Evolutionary conservation across 1,140 invertebrate species (phyloP).

Genomic region (Diachasma alloeum): DNA sequence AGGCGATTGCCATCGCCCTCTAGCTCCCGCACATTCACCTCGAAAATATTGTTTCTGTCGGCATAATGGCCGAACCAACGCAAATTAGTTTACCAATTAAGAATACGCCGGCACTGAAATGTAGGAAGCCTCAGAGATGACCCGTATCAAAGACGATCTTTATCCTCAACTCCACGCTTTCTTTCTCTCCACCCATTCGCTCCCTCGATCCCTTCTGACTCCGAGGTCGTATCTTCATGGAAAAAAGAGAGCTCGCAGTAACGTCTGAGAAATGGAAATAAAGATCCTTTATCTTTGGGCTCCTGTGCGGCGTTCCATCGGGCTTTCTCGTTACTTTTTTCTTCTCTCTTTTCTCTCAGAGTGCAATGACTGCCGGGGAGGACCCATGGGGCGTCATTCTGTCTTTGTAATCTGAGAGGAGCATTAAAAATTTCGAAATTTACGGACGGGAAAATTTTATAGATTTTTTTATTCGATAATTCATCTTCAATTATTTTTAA

Average conservation of each 20-base stretch:
- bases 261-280: conserved; percentile 38
- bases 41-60: conserved; percentile 22
- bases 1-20: background rate
- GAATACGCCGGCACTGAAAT: conserved; percentile 7
- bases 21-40: background rate
- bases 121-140: conserved; percentile 3
- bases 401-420: background rate
- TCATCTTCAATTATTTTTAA: too few species aligned
- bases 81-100: conserved; percentile 34
- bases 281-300: conserved; percentile 44
- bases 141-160: conserved; percentile 38
- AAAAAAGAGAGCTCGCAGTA: conserved; percentile 22
- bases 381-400: background rate
- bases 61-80: conserved; percentile 10
- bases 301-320: conserved; percentile 30
- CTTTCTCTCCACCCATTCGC: background rate
- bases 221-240: conserved; percentile 16
- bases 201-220: background rate
- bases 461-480: too few species aligned
- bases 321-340: conserved; percentile 19
- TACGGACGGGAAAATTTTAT: too few species aligned
- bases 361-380: conserved; percentile 13
- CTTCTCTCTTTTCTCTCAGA: conserved; percentile 3
- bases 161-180: conserved; percentile 21
- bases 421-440: background rate